These are phyloP conservation scores for Melipona quadrifasciata DNA, from an alignment of 1,140 invertebrate species.

Conservation along the genomic window DNA sequence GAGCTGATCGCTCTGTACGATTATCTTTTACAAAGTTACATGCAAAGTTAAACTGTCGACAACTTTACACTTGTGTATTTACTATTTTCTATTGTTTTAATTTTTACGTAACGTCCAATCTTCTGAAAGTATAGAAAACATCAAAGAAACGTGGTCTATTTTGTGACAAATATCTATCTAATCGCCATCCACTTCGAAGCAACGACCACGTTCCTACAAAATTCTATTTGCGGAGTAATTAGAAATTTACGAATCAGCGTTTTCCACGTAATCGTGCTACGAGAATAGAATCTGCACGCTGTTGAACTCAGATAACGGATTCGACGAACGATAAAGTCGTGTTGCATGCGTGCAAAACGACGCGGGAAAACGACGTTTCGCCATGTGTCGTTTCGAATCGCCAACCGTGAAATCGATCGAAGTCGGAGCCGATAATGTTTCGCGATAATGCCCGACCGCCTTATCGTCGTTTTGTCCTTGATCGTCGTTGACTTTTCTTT, in stretches of 20 bases:
- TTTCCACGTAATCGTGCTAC: not conserved
- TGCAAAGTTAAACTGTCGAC: no score
- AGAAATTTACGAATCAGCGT: not conserved
- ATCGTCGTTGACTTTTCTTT: conserved; percentile 11
- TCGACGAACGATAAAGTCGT: conserved; percentile 21
- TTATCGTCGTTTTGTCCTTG: conserved; percentile 53
- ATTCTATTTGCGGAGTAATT: not conserved
- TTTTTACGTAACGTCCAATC: no score
- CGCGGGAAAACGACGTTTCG: no score
- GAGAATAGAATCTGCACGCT: not conserved
- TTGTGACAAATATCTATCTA: no score
- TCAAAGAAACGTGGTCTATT: no score
- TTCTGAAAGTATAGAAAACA: no score
- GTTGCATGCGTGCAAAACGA: not conserved
- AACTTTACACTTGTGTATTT: no score
- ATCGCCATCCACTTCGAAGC: no score
- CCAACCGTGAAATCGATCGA: conserved; percentile 60
- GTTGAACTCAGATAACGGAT: not conserved
- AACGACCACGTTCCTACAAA: no score
- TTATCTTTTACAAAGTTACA: no score
- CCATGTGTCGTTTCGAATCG: conserved; percentile 32
- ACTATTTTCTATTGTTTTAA: no score
- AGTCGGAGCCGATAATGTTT: conserved; percentile 52
- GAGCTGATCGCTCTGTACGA: no score
- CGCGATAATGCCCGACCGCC: conserved; percentile 60